These are phyloP conservation scores for Hemitrygon akajei DNA, from an alignment of 2,797 vertebrate species.

Conservation along the genomic window DNA sequence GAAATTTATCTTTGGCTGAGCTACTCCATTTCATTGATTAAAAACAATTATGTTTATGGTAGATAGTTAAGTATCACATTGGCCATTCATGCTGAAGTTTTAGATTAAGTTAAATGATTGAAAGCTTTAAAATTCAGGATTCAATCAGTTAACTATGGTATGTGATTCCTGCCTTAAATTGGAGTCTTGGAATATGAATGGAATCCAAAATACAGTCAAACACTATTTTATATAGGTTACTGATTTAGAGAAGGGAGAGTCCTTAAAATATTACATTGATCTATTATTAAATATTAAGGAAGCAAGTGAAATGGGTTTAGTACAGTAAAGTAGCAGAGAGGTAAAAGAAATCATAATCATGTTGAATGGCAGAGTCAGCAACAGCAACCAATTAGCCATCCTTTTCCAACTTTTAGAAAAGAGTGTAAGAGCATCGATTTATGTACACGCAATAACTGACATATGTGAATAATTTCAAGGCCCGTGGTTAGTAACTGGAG, in stretches of 20 bases:
- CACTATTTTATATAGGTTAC: neutral
- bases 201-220: neutral
- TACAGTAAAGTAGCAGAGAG: no score
- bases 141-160: neutral
- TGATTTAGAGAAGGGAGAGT: neutral
- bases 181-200: neutral
- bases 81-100: neutral
- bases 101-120: neutral
- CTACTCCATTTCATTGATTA: neutral
- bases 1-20: neutral
- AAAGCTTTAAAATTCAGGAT: neutral
- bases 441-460: neutral
- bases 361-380: no score
- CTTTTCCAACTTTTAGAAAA: no score
- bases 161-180: neutral
- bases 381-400: no score
- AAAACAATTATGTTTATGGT: neutral
- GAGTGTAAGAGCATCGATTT: no score
- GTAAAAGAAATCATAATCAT: no score
- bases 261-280: neutral
- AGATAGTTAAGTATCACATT: neutral
- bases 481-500: neutral
- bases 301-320: no score
- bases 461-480: neutral
- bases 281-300: no score